Evolutionary conservation across 2,113 vertebrate genomes (phyloP).

Genomic region (Myiopsitta monachus): DNA sequence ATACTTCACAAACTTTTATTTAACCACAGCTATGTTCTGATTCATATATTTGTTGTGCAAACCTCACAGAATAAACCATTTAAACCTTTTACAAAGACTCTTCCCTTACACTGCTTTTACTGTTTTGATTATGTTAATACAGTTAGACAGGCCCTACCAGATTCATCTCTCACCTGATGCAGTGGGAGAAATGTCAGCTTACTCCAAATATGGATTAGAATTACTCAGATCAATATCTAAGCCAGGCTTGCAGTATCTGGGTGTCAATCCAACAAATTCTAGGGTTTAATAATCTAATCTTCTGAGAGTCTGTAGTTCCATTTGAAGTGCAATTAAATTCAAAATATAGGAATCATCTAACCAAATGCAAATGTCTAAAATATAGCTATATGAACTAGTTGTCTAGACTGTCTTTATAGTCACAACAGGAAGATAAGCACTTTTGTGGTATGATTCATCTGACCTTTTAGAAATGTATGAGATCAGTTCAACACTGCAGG

Average conservation of each 20-base stretch:
- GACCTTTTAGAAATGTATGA: conserved; percentile 10
- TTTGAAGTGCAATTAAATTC: background rate
- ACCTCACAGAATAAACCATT: background rate
- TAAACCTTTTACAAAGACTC: background rate
- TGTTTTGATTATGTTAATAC: background rate
- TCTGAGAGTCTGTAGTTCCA: background rate
- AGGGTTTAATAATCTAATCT: background rate
- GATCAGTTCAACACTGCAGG: background rate
- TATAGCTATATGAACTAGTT: background rate
- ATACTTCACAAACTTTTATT: background rate
- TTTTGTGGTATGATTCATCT: background rate
- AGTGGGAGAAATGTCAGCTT: background rate
- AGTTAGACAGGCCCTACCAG: background rate
- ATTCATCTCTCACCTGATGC: background rate
- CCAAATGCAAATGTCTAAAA: background rate
- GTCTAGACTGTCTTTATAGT: background rate
- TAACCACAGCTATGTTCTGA: background rate
- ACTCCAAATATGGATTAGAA: background rate
- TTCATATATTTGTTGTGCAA: background rate
- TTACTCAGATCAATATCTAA: background rate
- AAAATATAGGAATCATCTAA: background rate
- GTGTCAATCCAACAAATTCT: background rate
- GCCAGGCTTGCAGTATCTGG: background rate
- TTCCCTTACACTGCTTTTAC: background rate
- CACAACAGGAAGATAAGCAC: background rate